Percentiles rank a stretch among this genome's conserved stretches.
These are phyloP conservation scores for Suillia variegata DNA, from an alignment of 2,888 invertebrate genomes.

Conservation along the genomic window DNA sequence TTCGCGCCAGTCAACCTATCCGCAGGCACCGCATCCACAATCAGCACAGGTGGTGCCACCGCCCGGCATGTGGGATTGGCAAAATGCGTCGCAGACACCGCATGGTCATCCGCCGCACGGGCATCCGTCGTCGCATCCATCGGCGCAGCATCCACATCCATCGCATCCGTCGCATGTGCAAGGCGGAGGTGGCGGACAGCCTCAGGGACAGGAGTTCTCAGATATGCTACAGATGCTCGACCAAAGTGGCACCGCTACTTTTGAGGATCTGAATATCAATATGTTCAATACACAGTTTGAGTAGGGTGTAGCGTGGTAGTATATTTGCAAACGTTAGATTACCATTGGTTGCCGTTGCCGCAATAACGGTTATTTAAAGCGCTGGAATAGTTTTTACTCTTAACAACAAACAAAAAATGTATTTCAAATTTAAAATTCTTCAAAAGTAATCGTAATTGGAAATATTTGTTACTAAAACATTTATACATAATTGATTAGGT, in stretches of 20 bases:
- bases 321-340: too few species aligned
- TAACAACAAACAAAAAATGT: too few species aligned
- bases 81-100: conserved; percentile 63
- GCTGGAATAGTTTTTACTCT: too few species aligned
- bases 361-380: too few species aligned
- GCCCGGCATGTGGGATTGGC: conserved; percentile 82
- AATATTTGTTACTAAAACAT: too few species aligned
- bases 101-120: conserved; percentile 63
- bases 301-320: conserved; percentile 52
- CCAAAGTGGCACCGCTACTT: conserved; percentile 80
- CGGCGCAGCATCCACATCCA: conserved; percentile 57
- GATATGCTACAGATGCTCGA: conserved; percentile 94
- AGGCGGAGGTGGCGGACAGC: too few species aligned
- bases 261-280: conserved; percentile 85
- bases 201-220: conserved; percentile 80
- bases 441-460: too few species aligned
- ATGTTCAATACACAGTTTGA: conserved; percentile 88
- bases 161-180: conserved; percentile 62
- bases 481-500: too few species aligned
- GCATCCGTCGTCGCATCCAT: conserved; percentile 36
- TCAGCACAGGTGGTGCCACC: conserved; percentile 33
- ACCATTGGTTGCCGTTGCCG: too few species aligned
- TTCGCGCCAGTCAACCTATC: conserved; percentile 62
- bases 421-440: too few species aligned
- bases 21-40: conserved; percentile 41